Evolutionary conservation across 2,113 vertebrate species (phyloP), one percentile per base, ranked within the genome.

Genomic region (Athene noctua): DNA sequence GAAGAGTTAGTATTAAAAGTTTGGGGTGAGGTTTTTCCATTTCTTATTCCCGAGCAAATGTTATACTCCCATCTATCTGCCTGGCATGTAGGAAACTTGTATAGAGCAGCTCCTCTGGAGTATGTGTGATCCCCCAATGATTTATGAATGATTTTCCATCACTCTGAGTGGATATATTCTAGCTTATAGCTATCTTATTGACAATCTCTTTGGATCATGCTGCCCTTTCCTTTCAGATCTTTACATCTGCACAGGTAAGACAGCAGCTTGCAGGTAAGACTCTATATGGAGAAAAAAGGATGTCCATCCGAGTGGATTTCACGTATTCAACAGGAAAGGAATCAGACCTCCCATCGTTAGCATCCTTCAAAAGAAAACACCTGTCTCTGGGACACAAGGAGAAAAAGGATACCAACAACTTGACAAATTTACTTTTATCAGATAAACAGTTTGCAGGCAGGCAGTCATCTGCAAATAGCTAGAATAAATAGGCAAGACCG

Each of bases 91-190:
- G 2, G 5, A 63, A 88, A 21, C 29, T 84, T 30, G 65, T 62
- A 80, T 49, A 51, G 84, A 46, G 58, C 63, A 81, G 70, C 42
- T 74, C 61, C 80, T 84, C 79, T 42, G 42, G 75, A 75, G 78
- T 67, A 15, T 5, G 75, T 42, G 78, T 58, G 54, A 90, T 66
- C 63, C 81, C 55, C 40, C 54, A 34, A 49, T 32, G 80, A 73
- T 66, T 66, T 63, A 66, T 42, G 58, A 92, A 81, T 21, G 78
- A 81, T 82, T 96, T 92, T 92, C 92, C 82, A 92, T 66, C 68
- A 54, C 34, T 47, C 52, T 17, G 38, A 54, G 62, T 42, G 70
- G 68, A 63, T 57, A 70, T 26, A 77, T 90, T 67, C 74, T 79
- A 59, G 18, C 90, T 96, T 82, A 86, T 6, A 75, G 61, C 54